These are phyloP conservation scores for Chrysomela aeneicollis DNA, from an alignment of 2,888 invertebrate genomes.

Conservation along the genomic window DNA sequence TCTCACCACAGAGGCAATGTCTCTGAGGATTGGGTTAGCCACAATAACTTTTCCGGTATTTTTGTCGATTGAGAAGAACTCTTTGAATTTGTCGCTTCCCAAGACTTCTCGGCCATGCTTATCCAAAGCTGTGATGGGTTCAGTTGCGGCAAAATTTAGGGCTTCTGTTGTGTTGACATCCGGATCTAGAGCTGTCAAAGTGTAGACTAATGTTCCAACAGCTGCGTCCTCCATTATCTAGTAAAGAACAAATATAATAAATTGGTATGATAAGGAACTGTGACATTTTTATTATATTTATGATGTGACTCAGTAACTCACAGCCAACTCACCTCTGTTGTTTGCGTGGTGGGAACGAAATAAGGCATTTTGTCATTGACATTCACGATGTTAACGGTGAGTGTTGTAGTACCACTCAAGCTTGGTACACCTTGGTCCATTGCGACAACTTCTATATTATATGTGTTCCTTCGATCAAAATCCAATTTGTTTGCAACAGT, in stretches of 20 bases:
- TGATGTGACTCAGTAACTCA: no score
- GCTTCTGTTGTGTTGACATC: slow-evolving; percentile 77
- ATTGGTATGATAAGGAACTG: no score
- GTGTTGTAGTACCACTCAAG: slow-evolving; percentile 79
- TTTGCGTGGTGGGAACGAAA: slow-evolving; percentile 80
- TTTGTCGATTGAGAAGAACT: slow-evolving; percentile 72
- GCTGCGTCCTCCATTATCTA: slow-evolving; percentile 80
- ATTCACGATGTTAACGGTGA: slow-evolving; percentile 82
- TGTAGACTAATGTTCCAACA: slow-evolving; percentile 75
- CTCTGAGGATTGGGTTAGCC: slow-evolving; percentile 69
- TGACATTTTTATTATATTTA: no score
- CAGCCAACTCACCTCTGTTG: slow-evolving; percentile 74
- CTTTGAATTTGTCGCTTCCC: slow-evolving; percentile 64
- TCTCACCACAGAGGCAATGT: slow-evolving; percentile 77
- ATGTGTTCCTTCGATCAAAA: slow-evolving; percentile 80
- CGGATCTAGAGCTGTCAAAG: slow-evolving; percentile 79
- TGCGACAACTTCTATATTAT: slow-evolving; percentile 83
- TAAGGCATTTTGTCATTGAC: slow-evolving; percentile 88
- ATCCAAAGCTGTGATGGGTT: slow-evolving; percentile 80
- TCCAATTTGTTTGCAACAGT: slow-evolving; percentile 81
- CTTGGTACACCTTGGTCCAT: slow-evolving; percentile 83
- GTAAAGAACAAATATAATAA: slow-evolving; percentile 29
- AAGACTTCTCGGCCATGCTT: slow-evolving; percentile 79
- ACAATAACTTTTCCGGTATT: slow-evolving; percentile 72
- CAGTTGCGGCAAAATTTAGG: slow-evolving; percentile 72